Base-by-base conservation (phyloP, 2,888 invertebrate species). In the Cacoxenus indagator region DNA sequence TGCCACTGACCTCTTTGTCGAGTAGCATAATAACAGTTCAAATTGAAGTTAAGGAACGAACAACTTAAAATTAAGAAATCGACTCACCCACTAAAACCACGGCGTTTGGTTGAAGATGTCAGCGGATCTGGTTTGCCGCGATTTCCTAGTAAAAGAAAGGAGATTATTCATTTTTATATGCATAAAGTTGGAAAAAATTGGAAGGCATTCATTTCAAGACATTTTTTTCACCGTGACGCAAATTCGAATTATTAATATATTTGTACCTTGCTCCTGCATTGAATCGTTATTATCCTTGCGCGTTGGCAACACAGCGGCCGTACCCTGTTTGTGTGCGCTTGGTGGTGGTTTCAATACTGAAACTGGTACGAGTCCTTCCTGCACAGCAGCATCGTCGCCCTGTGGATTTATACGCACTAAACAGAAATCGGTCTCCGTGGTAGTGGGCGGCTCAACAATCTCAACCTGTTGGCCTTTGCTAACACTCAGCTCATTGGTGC, bases 381-480 rank as follows among this genome's bases (percentile, higher is more conserved):
- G 92, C 57, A 91, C 85, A 80, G 90, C 82, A 78, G 90, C 79
- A 87, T 91, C 87, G 78, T 90, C 87, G 78, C 85, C 89, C 87
- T 89, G 89, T 87, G 88, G 86, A 86, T 87, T 88, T 87, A 92
- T 90, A 68, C 93, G 91, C 74, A 94, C 93, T 83, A 93, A 87
- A 90, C 93, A 93, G 89, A 91, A 93, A 82, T 93, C 93, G 70
- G 91, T 89, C 82, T 93, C 89, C 78, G 91, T 89, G 70, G 91
- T 89, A 83, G 93, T 92, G 73, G 92, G 90, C 71, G 82, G 76
- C 87, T 97, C 97, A 75, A 97, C 90, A 74, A 97, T 93, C 87
- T 97, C 97, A 73, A 97, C 97, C 89, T 97, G 97, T 89, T 97
- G 97, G 26, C 97, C 97, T 87, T 96, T 96, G 73, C 91, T 90